These are phyloP conservation scores for Drosophila putrida DNA, from an alignment of 2,888 invertebrate genomes.

Conservation along the genomic window DNA sequence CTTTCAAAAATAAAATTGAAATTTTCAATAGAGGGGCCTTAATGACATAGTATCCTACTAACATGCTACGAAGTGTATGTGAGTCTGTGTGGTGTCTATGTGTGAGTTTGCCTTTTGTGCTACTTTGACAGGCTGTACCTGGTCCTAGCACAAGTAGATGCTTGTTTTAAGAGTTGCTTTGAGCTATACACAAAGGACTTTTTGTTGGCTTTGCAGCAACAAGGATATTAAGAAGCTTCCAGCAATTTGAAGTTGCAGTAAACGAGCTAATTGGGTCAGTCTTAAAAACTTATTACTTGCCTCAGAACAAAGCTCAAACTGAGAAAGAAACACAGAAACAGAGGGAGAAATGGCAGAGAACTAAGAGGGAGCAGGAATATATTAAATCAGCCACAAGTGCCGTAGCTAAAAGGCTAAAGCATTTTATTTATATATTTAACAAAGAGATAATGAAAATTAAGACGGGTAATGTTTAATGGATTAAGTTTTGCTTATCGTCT, in stretches of 20 bases:
- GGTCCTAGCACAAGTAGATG: slow-evolving; percentile 26
- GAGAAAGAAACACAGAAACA: slow-evolving; percentile 22
- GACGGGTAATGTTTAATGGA: slow-evolving; percentile 4
- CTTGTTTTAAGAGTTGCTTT: slow-evolving; percentile 39
- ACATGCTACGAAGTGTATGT: slow-evolving; percentile 54
- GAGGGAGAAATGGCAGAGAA: slow-evolving; percentile 10
- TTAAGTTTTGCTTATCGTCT: background rate
- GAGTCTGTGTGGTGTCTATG: slow-evolving; percentile 22
- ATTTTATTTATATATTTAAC: slow-evolving; percentile 7
- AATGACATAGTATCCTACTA: slow-evolving; percentile 68
- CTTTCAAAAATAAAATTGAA: slow-evolving; percentile 57
- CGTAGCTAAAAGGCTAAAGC: slow-evolving; percentile 13
- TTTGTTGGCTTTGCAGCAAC: slow-evolving; percentile 43
- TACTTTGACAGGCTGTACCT: slow-evolving; percentile 44
- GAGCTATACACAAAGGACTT: slow-evolving; percentile 53
- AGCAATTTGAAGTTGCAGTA: slow-evolving; percentile 37
- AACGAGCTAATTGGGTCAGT: slow-evolving; percentile 71
- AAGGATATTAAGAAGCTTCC: slow-evolving; percentile 41
- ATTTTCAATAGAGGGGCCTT: slow-evolving; percentile 66
- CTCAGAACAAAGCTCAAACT: slow-evolving; percentile 35
- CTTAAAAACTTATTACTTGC: slow-evolving; percentile 62
- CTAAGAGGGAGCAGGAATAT: slow-evolving; percentile 29
- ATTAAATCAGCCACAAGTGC: slow-evolving; percentile 23
- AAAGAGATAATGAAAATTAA: slow-evolving; percentile 16
- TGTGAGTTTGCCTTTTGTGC: slow-evolving; percentile 41